Base-by-base conservation (phyloP, 1,140 invertebrate species). In the Kradibia gibbosae region DNA sequence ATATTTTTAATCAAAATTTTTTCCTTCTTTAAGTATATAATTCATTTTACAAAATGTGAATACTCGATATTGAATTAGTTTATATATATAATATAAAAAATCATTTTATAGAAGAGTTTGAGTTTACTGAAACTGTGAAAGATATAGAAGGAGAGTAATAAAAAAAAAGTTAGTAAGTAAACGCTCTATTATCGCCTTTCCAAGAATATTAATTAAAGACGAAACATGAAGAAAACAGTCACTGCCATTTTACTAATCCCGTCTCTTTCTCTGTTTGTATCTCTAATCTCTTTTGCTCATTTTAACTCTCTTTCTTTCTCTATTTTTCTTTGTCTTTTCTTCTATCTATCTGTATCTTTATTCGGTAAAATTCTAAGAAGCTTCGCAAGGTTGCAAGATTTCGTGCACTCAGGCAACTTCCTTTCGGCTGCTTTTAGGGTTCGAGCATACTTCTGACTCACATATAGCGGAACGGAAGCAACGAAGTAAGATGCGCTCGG, bases 161-260 rank as follows among this genome's bases (percentile, higher is more conserved):
- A 45, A 62, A 15, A 67, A 10, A 67, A 7, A 39, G 20, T n/a
- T 3, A 25, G 65, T 53, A 39, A 34, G 65, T 55, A 60, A 75
- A 78, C 57, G 84, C 67, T 79, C 82, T 85, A 85, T 86, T 85
- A 86, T 82, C 82, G 84, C 82, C 82, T 84, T 86, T 85, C 83
- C 82, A 62, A 84, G 84, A 86, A 86, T 86, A 86, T 85, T 86
- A 86, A 86, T 86, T 85, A 86, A 81, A 83, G 79, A 83, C 42
- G 67, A 67, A 20, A 72, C 75, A 71, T 70, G 42, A 67, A 75
- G 74, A 75, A 83, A 75, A 70, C 82, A 60, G 48, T 28, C 25
- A 34, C 28, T 31, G 2, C 28, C 57, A 71, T 45, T 55, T 67
- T 53, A 15, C 13, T 53, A 1, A 67, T 73, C 36, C 73, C 67